phyloP scores from a whole-genome alignment of 2,888 invertebrate genomes.

The Nematopogon swammerdamellus region DNA sequence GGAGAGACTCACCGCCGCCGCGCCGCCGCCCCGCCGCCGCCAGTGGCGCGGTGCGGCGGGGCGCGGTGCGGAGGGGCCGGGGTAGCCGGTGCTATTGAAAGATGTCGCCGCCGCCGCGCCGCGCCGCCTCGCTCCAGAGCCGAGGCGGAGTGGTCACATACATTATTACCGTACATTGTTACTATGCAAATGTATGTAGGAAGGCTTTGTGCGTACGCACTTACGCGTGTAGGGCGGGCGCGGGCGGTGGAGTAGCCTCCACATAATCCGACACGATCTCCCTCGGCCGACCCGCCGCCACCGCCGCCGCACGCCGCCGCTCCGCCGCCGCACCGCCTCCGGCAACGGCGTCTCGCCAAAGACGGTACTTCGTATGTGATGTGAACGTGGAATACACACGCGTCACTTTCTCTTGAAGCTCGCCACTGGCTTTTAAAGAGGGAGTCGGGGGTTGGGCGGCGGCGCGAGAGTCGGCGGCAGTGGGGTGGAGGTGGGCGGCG shows the following conservation, averaged over 20 bases:
- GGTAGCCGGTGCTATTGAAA: slow-evolving; percentile 32
- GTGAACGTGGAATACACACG: slow-evolving; percentile 45
- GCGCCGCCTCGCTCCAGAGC: slow-evolving; percentile 17
- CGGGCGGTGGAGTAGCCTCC: slow-evolving; percentile 23
- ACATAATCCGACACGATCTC: slow-evolving; percentile 44
- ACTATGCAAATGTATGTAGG: slow-evolving; percentile 56
- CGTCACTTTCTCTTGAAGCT: slow-evolving; percentile 61
- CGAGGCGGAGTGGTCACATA: slow-evolving; percentile 50
- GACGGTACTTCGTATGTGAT: slow-evolving; percentile 53
- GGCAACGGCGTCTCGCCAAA: slow-evolving; percentile 24
- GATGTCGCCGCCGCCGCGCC: slow-evolving; percentile 33
- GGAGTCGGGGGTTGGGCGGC: slow-evolving; percentile 40
- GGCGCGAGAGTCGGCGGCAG: slow-evolving; percentile 21
- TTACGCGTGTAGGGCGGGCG: slow-evolving; percentile 45
- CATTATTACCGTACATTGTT: slow-evolving; percentile 55
- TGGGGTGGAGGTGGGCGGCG: slow-evolving; percentile 19
- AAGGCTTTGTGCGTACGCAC: slow-evolving; percentile 53
- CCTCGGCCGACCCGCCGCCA: slow-evolving; percentile 18
- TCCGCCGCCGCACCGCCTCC: background rate
- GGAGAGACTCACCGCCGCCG: too few species aligned
- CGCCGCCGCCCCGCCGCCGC: background rate
- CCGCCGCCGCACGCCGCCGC: slow-evolving; percentile 24
- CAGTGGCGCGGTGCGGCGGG: slow-evolving; percentile 11
- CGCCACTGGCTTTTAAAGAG: slow-evolving; percentile 59
- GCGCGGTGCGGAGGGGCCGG: slow-evolving; percentile 14